These are phyloP conservation scores for Rhynchonycteris naso DNA, from an alignment of 2,797 vertebrate species.

Conservation along the genomic window DNA sequence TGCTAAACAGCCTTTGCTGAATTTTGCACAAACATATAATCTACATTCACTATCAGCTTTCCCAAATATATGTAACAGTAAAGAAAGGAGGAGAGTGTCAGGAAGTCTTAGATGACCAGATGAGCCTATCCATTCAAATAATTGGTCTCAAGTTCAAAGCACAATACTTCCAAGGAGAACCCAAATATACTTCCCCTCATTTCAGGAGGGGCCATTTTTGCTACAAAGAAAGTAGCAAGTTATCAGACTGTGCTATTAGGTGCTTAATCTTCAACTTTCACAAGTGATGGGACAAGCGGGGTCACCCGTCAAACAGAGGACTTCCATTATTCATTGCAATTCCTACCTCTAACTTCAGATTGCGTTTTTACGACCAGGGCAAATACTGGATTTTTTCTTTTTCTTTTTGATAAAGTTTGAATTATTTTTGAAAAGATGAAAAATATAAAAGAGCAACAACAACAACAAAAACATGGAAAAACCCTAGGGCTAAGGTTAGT, in stretches of 20 bases:
- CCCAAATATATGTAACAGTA: not conserved
- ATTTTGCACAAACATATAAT: not conserved
- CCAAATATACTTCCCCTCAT: not conserved
- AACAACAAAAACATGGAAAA: not conserved
- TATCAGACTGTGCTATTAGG: not conserved
- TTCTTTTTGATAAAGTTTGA: not conserved
- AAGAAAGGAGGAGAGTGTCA: not conserved
- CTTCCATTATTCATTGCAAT: not conserved
- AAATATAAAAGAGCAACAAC: not conserved
- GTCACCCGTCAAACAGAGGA: not conserved
- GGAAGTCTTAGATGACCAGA: not conserved
- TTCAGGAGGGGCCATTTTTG: not conserved
- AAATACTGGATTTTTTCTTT: not conserved
- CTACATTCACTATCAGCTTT: not conserved
- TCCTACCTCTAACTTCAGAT: not conserved
- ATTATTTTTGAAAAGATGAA: not conserved
- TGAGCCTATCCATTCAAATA: not conserved
- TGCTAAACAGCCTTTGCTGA: not conserved
- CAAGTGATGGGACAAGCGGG: not conserved
- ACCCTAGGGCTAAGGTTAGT: not conserved
- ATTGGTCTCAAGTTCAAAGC: not conserved
- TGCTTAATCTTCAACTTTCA: not conserved
- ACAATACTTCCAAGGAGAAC: not conserved
- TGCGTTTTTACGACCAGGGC: not conserved
- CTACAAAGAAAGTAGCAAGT: not conserved